These are phyloP conservation scores for Procambarus clarkii DNA, from an alignment of 1,140 invertebrate species.

Conservation along the genomic window DNA sequence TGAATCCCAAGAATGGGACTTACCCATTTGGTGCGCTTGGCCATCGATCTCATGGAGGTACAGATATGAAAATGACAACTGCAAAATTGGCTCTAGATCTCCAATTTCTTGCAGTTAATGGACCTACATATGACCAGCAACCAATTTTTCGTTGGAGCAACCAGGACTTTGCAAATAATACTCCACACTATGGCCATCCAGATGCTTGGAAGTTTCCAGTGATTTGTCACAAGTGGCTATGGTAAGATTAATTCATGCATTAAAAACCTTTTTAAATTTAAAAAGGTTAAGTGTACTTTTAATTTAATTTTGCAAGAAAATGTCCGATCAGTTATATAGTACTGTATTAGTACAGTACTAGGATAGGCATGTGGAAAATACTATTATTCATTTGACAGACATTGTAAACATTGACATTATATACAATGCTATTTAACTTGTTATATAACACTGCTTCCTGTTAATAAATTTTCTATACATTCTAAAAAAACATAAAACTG, in stretches of 20 bases:
- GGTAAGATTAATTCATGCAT: neutral
- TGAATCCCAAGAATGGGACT: slow-evolving; percentile 81
- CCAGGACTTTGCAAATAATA: slow-evolving; percentile 79
- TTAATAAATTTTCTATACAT: too few species aligned
- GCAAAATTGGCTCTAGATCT: slow-evolving; percentile 73
- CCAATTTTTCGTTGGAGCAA: slow-evolving; percentile 86
- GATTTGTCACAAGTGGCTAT: slow-evolving; percentile 45
- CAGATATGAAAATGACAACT: slow-evolving; percentile 80
- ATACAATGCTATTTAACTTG: too few species aligned
- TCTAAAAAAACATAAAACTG: too few species aligned
- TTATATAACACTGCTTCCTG: too few species aligned
- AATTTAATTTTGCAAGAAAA: too few species aligned
- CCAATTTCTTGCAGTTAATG: slow-evolving; percentile 79
- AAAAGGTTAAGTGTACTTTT: too few species aligned
- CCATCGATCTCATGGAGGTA: slow-evolving; percentile 80
- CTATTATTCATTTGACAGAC: too few species aligned
- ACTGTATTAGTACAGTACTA: too few species aligned
- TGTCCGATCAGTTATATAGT: too few species aligned
- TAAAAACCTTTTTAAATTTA: neutral
- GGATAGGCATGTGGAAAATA: too few species aligned
- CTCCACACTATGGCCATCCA: slow-evolving; percentile 85
- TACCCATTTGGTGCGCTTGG: slow-evolving; percentile 80
- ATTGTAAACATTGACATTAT: too few species aligned
- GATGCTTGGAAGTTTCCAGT: slow-evolving; percentile 84
- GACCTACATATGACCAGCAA: slow-evolving; percentile 80